Percentiles rank a stretch among this genome's conserved stretches.
Evolutionary conservation across 1,140 invertebrate genomes (phyloP).

Genomic region (Neomicropteryx cornuta): DNA sequence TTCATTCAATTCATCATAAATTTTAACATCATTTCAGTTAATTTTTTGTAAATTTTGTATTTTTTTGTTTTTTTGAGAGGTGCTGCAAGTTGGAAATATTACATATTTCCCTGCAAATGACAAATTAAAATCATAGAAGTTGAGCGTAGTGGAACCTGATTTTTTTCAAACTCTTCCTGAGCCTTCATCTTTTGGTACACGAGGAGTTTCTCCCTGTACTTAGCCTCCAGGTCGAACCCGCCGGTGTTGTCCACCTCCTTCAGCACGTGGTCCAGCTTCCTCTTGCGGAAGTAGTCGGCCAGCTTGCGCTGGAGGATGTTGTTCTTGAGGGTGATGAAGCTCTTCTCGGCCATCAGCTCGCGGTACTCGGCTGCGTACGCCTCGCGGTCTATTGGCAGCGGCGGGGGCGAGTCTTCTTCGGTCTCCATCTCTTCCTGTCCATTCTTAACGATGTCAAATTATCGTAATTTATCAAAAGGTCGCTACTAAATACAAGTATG

Average conservation of each 20-base stretch:
- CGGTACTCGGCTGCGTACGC: constrained; percentile 27
- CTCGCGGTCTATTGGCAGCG: constrained; percentile 25
- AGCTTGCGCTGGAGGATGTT: constrained; percentile 28
- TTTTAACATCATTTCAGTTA: constrained; percentile 2
- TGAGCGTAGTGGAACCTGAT: too few relatives aligned
- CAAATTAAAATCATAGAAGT: too few relatives aligned
- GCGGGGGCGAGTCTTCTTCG: too few relatives aligned
- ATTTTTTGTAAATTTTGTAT: constrained; percentile 7
- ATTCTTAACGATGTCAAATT: too few relatives aligned
- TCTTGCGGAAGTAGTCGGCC: constrained; percentile 31
- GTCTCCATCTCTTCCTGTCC: too few relatives aligned
- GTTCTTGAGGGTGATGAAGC: constrained; percentile 26
- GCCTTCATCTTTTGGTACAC: constrained; percentile 27
- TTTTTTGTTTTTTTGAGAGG: too few relatives aligned
- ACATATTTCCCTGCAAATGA: too few relatives aligned
- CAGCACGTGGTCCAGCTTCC: constrained; percentile 30
- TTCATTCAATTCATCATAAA: too few relatives aligned
- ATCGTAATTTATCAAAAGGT: too few relatives aligned
- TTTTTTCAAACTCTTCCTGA: constrained; percentile 25
- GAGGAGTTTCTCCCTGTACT: constrained; percentile 29
- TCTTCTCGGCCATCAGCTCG: constrained; percentile 23
- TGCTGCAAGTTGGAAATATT: too few relatives aligned
- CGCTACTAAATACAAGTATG: too few relatives aligned
- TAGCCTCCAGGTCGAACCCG: constrained; percentile 31
- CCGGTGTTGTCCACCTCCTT: constrained; percentile 24